phyloP scores from a whole-genome alignment of 92 coral and sea anemone species.

The Palythoa heliodiscus region DNA sequence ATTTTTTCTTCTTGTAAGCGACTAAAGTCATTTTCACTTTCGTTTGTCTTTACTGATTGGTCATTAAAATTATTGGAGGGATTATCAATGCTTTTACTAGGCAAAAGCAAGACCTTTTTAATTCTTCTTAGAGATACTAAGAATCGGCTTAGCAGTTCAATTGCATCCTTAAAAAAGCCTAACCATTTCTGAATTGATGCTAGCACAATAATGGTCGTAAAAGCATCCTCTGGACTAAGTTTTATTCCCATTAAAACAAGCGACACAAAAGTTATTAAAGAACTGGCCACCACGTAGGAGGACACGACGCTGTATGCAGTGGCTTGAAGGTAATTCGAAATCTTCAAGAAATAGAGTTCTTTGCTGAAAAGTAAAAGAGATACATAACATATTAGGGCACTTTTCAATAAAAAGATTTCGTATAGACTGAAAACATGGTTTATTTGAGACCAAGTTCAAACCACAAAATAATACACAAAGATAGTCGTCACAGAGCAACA shows the following conservation, averaged over 20 bases:
- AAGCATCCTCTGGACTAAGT: conserved; percentile 35
- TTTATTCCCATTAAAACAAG: not conserved
- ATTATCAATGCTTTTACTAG: not conserved
- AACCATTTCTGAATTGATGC: conserved; percentile 22
- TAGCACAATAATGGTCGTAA: conserved; percentile 29
- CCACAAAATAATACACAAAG: not conserved
- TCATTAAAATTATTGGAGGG: not conserved
- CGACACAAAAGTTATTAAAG: not conserved
- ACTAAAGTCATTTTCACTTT: not conserved
- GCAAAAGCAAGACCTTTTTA: not conserved
- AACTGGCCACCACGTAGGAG: conserved; percentile 17
- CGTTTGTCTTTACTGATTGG: not conserved
- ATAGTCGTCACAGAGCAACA: not conserved
- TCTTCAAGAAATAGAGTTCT: conserved; percentile 19
- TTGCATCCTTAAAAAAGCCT: conserved; percentile 8
- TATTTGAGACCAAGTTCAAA: not conserved
- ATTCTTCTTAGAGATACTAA: conserved; percentile 28
- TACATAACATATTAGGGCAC: not conserved
- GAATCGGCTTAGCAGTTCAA: not conserved
- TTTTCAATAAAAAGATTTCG: not conserved
- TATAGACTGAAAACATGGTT: not conserved
- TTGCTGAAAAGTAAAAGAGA: not conserved
- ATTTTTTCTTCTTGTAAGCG: not conserved
- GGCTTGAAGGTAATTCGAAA: conserved; percentile 10
- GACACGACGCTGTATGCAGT: not conserved